Evolutionary conservation across 2,113 vertebrate genomes (phyloP).

Genomic region (Anoura caudifer): DNA sequence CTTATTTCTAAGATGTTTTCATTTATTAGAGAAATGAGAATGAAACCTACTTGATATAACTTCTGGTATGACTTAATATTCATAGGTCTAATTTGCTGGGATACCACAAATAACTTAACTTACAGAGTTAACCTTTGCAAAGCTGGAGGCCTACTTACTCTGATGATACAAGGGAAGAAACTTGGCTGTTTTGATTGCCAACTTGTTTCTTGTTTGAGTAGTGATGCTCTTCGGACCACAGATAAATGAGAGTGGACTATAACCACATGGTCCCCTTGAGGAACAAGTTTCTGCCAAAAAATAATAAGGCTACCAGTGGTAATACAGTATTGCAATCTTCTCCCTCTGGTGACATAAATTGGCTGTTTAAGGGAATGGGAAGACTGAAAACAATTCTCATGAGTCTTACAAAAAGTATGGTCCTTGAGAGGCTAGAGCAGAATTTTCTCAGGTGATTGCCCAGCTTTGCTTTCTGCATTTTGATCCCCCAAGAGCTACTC

Average conservation of each 20-base stretch:
- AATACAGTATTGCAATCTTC: neutral
- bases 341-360: neutral
- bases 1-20: neutral
- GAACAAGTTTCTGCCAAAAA: neutral
- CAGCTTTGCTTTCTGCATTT: neutral
- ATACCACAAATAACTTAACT: neutral
- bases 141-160: neutral
- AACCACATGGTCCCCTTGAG: neutral
- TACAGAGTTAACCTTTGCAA: neutral
- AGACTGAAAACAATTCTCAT: neutral
- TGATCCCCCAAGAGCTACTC: neutral
- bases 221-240: neutral
- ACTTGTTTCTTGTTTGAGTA: neutral
- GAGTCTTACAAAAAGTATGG: neutral
- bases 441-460: neutral
- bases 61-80: neutral
- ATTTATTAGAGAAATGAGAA: conserved; percentile 8
- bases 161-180: neutral
- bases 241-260: neutral
- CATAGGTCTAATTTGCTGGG: neutral
- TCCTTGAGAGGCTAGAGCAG: neutral
- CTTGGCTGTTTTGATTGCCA: neutral
- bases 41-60: neutral
- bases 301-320: neutral
- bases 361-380: neutral